phyloP scores from a whole-genome alignment of 2,113 vertebrate genomes.

The Aplodontia rufa region DNA sequence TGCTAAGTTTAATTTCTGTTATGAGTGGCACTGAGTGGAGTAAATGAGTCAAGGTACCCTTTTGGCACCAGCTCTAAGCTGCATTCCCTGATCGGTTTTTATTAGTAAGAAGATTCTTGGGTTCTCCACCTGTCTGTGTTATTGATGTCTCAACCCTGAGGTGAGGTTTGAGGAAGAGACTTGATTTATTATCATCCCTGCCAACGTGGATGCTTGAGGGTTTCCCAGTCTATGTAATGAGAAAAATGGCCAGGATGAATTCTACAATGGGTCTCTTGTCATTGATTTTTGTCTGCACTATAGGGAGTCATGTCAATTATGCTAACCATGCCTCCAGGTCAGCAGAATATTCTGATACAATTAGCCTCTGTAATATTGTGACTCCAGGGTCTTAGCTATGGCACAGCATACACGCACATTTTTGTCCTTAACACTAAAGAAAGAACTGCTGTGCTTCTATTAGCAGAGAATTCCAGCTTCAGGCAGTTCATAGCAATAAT shows the following conservation, averaged over 20 bases:
- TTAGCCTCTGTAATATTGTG: not conserved
- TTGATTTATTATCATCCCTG: not conserved
- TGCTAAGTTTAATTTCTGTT: not conserved
- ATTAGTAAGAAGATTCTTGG: not conserved
- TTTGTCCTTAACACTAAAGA: not conserved
- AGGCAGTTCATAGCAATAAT: conserved; percentile 26
- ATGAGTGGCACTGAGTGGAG: not conserved
- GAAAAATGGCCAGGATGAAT: not conserved
- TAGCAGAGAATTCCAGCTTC: not conserved
- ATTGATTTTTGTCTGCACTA: not conserved
- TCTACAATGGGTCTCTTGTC: not conserved
- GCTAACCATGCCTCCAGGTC: not conserved
- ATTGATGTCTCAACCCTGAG: not conserved
- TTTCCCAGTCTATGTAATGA: not conserved
- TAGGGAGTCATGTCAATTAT: not conserved
- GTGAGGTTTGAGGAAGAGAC: not conserved
- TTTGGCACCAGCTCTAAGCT: not conserved
- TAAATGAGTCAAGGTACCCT: not conserved
- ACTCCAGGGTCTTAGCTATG: not conserved
- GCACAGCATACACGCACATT: not conserved
- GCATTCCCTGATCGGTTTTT: not conserved
- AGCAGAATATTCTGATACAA: not conserved
- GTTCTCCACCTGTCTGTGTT: not conserved
- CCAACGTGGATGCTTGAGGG: not conserved
- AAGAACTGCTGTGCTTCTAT: not conserved